Percentiles rank a stretch among this genome's conserved stretches.
phyloP scores from a whole-genome alignment of 2,797 vertebrate genomes.

The Hippopotamyrus pictus region DNA sequence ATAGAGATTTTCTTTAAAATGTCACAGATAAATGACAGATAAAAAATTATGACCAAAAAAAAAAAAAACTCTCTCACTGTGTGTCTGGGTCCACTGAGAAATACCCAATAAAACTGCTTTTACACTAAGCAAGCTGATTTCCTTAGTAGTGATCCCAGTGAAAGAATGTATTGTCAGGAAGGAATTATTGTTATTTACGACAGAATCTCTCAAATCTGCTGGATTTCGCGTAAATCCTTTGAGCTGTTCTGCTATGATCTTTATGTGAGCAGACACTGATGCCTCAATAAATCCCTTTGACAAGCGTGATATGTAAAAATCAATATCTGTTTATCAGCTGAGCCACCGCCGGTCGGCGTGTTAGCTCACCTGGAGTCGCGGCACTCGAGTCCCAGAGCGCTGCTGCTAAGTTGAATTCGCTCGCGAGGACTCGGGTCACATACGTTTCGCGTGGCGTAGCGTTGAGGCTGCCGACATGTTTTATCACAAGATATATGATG shows the following conservation, averaged over 20 bases:
- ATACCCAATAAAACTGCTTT: neutral
- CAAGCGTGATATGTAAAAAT: conserved; percentile 81
- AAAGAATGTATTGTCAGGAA: neutral
- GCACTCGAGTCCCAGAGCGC: conserved; percentile 28
- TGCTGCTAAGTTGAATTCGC: conserved; percentile 52
- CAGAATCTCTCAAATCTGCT: conserved; percentile 22
- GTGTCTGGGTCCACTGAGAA: neutral
- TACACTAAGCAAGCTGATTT: neutral
- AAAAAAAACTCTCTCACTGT: neutral
- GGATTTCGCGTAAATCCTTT: conserved; percentile 27
- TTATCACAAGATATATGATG: neutral
- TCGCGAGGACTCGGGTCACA: conserved; percentile 44
- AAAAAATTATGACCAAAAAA: neutral
- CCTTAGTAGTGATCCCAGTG: neutral
- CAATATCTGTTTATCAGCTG: conserved; percentile 83
- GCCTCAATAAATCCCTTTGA: conserved; percentile 93
- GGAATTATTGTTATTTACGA: conserved; percentile 27
- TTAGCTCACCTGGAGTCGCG: conserved; percentile 63
- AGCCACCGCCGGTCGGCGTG: conserved; percentile 59
- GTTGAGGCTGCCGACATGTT: neutral
- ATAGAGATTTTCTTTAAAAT: neutral
- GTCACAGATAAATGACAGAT: neutral
- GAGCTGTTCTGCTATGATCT: conserved; percentile 53
- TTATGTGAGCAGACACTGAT: conserved; percentile 67
- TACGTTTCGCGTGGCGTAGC: conserved; percentile 11